A percentile compares a stretch with the other conserved stretches of the same genome.
These are phyloP conservation scores for Dicaeum eximium DNA, from an alignment of 2,113 vertebrate genomes.

Conservation along the genomic window DNA sequence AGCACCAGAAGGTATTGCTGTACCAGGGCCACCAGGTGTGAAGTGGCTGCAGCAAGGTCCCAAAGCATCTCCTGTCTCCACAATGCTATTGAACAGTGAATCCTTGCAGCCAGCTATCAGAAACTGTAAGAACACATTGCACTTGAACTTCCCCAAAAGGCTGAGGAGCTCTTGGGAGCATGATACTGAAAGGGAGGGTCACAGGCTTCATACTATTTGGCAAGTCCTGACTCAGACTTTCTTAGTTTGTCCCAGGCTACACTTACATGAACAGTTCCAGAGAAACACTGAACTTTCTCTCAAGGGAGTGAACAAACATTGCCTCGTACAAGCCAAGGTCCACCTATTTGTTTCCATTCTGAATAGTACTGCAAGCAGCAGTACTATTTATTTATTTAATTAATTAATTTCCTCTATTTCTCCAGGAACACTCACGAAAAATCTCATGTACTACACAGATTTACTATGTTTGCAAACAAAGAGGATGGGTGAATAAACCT, in stretches of 20 bases:
- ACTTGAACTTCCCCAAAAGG: not conserved
- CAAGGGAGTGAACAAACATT: not conserved
- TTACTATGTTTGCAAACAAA: not conserved
- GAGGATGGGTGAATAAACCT: not conserved
- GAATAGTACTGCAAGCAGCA: not conserved
- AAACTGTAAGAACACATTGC: not conserved
- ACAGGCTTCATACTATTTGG: not conserved
- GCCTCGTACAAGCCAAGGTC: not conserved
- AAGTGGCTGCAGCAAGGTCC: not conserved
- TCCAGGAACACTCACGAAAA: not conserved
- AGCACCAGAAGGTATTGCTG: not conserved
- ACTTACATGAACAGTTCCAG: not conserved
- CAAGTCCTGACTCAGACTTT: not conserved
- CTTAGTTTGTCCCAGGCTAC: not conserved
- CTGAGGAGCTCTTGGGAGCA: not conserved
- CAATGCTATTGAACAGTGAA: not conserved
- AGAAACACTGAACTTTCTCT: not conserved
- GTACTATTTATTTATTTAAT: too few relatives aligned
- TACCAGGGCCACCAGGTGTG: accelerated
- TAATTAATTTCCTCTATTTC: not conserved
- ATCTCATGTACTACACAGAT: not conserved
- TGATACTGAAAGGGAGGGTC: accelerated
- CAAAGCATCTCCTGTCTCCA: not conserved
- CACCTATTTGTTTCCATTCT: not conserved
- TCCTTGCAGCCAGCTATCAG: not conserved